These are phyloP conservation scores for Cephalopachus bancanus DNA, from an alignment of 2,797 vertebrate species.

Conservation along the genomic window DNA sequence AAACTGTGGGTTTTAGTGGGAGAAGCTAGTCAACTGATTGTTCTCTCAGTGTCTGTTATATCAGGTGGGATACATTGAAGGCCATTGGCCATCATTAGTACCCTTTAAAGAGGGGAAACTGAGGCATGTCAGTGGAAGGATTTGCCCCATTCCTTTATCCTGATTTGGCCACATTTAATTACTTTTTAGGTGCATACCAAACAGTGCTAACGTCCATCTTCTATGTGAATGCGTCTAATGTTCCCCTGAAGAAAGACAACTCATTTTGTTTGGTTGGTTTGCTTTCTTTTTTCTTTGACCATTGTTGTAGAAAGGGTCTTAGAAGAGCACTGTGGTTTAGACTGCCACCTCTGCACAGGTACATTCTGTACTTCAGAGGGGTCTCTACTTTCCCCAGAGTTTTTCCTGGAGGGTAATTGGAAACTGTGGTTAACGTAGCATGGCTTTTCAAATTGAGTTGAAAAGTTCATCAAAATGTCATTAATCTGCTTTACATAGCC, in stretches of 20 bases:
- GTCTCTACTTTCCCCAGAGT: constrained; percentile 53
- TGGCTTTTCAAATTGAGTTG: constrained; percentile 85
- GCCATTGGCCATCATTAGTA: accelerated
- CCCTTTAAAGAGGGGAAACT: not conserved
- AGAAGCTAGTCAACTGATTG: too few relatives aligned
- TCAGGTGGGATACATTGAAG: too few relatives aligned
- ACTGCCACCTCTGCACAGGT: not conserved
- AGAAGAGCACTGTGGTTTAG: not conserved
- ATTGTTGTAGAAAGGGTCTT: not conserved
- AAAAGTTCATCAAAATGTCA: constrained; percentile 87
- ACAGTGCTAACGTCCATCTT: not conserved
- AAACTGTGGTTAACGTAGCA: constrained; percentile 79
- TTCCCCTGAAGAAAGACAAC: not conserved
- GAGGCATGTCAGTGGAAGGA: not conserved
- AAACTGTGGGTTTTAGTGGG: accelerated
- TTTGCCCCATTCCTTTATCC: not conserved
- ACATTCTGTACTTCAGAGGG: not conserved
- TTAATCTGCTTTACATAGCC: constrained; percentile 79
- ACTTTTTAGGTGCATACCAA: not conserved
- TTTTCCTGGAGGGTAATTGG: constrained; percentile 74
- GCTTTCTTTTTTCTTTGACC: not conserved
- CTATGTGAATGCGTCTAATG: not conserved
- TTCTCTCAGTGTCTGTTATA: too few relatives aligned
- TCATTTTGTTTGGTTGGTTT: not conserved
- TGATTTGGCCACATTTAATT: not conserved